Evolutionary conservation across 2,797 vertebrate genomes (phyloP).

Genomic region (Tokudaia tokunoshimensis): DNA sequence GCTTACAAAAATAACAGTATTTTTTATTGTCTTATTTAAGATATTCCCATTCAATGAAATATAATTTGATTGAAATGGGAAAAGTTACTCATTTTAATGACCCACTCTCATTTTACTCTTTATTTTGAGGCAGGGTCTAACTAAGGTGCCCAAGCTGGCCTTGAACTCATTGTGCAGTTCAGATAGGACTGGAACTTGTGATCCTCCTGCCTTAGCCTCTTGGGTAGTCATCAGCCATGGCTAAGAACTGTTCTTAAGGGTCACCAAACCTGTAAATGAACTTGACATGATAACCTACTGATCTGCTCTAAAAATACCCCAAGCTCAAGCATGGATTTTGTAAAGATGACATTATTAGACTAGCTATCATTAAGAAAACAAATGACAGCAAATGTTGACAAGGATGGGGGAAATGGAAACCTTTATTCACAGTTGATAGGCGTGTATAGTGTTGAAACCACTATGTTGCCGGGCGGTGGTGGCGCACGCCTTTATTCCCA

Average conservation of each 20-base stretch:
- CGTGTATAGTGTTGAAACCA: background rate
- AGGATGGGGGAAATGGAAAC: background rate
- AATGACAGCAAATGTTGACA: background rate
- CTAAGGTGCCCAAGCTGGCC: background rate
- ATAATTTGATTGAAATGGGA: background rate
- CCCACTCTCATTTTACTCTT: background rate
- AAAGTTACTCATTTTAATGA: background rate
- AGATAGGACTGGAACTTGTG: background rate
- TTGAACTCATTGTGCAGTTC: background rate
- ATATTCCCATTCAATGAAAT: background rate
- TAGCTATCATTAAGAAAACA: background rate
- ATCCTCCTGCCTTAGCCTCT: background rate
- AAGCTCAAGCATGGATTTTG: background rate
- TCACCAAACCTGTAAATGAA: background rate
- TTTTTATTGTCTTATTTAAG: background rate
- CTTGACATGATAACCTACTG: background rate
- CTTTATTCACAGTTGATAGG: background rate
- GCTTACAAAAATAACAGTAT: too few relatives aligned
- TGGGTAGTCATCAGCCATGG: background rate
- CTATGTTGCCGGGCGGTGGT: too few relatives aligned
- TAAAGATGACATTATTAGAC: slow-evolving; percentile 6
- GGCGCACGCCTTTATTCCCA: too few relatives aligned
- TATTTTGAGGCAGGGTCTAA: background rate
- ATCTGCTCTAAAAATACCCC: slow-evolving; percentile 24
- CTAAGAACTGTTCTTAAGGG: background rate